Evolutionary conservation across 2,797 vertebrate genomes (phyloP).

Genomic region (Chaenodraco wilsoni): DNA sequence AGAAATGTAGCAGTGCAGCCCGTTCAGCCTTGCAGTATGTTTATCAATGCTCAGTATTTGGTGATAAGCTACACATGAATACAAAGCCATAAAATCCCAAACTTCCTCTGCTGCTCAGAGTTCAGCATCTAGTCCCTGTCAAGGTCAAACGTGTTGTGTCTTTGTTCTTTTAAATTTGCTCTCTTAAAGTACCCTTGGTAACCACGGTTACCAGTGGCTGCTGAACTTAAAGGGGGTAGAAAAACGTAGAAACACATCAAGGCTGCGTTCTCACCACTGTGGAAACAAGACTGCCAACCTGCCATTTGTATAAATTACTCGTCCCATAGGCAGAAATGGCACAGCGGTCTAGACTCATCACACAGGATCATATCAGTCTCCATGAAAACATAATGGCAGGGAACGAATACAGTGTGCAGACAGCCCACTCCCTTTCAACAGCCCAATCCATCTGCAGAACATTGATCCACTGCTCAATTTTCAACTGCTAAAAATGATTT

Average conservation of each 20-base stretch:
- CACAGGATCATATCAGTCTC: slow-evolving; percentile 45
- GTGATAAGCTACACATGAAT: slow-evolving; percentile 19
- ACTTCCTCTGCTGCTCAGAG: not conserved
- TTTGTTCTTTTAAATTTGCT: not conserved
- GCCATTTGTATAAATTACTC: slow-evolving; percentile 33
- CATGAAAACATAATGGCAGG: slow-evolving; percentile 45
- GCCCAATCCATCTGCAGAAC: slow-evolving; percentile 35
- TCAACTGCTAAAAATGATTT: slow-evolving; percentile 39
- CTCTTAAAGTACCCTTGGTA: slow-evolving; percentile 11
- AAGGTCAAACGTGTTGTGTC: slow-evolving; percentile 12
- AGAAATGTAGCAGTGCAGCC: slow-evolving; percentile 15
- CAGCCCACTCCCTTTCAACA: slow-evolving; percentile 24
- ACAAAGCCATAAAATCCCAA: slow-evolving; percentile 13
- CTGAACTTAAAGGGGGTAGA: slow-evolving; percentile 11
- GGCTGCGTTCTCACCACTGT: slow-evolving; percentile 5
- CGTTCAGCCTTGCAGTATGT: slow-evolving; percentile 1
- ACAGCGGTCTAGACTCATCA: slow-evolving; percentile 33
- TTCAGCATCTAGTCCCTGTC: slow-evolving; percentile 11
- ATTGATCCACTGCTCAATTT: slow-evolving; percentile 36
- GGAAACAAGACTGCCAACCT: slow-evolving; percentile 10
- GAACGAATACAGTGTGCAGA: slow-evolving; percentile 32
- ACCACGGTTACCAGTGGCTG: slow-evolving; percentile 33
- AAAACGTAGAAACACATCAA: slow-evolving; percentile 13
- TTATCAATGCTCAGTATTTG: slow-evolving; percentile 4
- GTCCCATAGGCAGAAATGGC: slow-evolving; percentile 33